Percentiles rank a stretch among this genome's conserved stretches.
Evolutionary conservation across 1,140 invertebrate genomes (phyloP).

Genomic region (Homalodisca vitripennis): DNA sequence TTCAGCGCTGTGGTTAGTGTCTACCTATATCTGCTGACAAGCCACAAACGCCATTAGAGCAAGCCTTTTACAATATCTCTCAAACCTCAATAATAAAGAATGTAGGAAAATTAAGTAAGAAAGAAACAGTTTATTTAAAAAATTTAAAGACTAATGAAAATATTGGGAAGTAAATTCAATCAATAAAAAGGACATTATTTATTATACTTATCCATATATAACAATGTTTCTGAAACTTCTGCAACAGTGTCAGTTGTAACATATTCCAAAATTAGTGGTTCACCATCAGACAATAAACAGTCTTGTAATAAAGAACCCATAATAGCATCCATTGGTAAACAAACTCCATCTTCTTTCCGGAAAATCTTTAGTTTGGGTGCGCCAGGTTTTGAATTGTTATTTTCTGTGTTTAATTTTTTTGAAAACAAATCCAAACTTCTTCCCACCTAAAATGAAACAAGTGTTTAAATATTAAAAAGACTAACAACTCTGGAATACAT

Average conservation of each 20-base stretch:
- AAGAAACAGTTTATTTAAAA: too few relatives aligned
- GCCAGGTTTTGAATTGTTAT: slow-evolving; percentile 2
- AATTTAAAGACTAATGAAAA: too few relatives aligned
- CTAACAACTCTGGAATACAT: too few relatives aligned
- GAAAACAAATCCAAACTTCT: background rate
- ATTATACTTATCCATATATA: slow-evolving; percentile 2
- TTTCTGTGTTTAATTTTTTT: slow-evolving; percentile 5
- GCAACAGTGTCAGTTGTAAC: background rate
- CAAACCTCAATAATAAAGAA: too few relatives aligned
- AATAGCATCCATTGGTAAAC: background rate
- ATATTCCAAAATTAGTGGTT: background rate
- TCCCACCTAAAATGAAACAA: background rate
- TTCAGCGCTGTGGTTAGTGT: too few relatives aligned
- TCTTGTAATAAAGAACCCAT: background rate
- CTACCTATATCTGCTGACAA: too few relatives aligned
- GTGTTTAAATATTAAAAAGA: too few relatives aligned
- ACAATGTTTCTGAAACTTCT: background rate
- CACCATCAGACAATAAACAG: background rate
- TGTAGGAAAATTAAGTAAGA: too few relatives aligned
- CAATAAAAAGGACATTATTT: background rate
- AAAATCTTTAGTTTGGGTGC: background rate
- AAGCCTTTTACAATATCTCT: too few relatives aligned
- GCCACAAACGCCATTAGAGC: too few relatives aligned
- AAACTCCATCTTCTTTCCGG: background rate
- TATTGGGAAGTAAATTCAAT: too few relatives aligned